Percentiles rank a stretch among this genome's conserved stretches.
Evolutionary conservation across 2,113 vertebrate species (phyloP).

Genomic region (Cynocephalus volans): DNA sequence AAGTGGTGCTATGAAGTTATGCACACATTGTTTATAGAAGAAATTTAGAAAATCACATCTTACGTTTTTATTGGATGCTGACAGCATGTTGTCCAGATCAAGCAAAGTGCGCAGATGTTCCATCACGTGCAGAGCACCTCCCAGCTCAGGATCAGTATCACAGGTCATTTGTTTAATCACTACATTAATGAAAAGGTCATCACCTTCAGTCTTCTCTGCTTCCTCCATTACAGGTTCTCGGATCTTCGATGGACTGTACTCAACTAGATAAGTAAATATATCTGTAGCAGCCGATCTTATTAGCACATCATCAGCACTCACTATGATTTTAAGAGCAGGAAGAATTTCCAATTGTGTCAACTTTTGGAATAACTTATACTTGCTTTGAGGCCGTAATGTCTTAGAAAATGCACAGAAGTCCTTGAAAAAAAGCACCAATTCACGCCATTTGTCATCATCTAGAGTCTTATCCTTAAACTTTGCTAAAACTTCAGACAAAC

Average conservation of each 20-base stretch:
- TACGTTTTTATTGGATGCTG: constrained; percentile 93
- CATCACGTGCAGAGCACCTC: constrained; percentile 95
- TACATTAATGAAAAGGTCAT: constrained; percentile 96
- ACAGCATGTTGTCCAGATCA: constrained; percentile 95
- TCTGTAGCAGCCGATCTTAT: constrained; percentile 95
- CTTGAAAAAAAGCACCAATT: constrained; percentile 89
- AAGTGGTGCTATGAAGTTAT: constrained; percentile 94
- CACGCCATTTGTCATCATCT: constrained; percentile 92
- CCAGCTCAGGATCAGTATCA: constrained; percentile 96
- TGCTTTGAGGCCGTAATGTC: constrained; percentile 93
- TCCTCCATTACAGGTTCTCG: constrained; percentile 96
- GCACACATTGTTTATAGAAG: constrained; percentile 98
- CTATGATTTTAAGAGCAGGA: constrained; percentile 95
- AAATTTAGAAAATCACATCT: constrained; percentile 96
- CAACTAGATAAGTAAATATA: constrained; percentile 97
- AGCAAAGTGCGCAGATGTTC: constrained; percentile 93
- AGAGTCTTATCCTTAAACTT: constrained; percentile 95
- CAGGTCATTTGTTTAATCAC: constrained; percentile 97
- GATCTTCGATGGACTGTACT: constrained; percentile 95
- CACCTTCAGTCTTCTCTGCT: constrained; percentile 93
- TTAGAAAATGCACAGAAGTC: constrained; percentile 94
- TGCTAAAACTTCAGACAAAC: constrained; percentile 96
- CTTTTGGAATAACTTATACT: constrained; percentile 94
- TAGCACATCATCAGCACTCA: constrained; percentile 95
- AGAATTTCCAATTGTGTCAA: constrained; percentile 95